Conservation (phyloP, 2,113 vertebrate genomes). For the Bos indicus region DNA sequence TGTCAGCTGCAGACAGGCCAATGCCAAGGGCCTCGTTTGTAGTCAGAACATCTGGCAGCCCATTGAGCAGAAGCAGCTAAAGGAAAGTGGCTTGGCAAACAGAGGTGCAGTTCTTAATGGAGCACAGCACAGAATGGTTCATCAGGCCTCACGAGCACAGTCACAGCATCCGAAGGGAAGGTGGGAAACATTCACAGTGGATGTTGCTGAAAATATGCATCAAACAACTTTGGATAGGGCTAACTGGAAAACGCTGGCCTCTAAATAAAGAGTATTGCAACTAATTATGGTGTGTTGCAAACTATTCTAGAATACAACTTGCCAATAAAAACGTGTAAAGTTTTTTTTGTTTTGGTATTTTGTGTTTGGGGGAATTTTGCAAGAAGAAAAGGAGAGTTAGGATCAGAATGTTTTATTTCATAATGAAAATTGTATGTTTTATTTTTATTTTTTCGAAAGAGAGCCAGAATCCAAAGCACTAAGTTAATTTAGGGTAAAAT, state of each 20-base stretch:
- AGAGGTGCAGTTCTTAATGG: background rate
- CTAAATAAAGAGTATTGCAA: background rate
- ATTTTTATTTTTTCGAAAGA: conserved; percentile 5
- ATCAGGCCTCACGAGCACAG: background rate
- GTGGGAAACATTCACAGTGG: background rate
- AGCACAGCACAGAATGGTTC: background rate
- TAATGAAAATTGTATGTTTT: background rate
- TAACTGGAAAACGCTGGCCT: background rate
- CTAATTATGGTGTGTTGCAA: background rate
- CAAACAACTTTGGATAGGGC: background rate
- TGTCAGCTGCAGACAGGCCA: background rate
- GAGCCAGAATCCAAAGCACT: background rate
- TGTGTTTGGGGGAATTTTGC: background rate
- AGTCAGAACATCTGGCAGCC: background rate
- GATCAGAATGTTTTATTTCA: background rate
- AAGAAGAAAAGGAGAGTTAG: background rate
- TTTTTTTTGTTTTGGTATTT: background rate
- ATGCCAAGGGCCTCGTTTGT: background rate
- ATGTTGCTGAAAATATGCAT: background rate
- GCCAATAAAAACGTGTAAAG: background rate
- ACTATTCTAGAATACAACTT: background rate
- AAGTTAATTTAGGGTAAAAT: background rate
- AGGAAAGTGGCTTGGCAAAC: background rate
- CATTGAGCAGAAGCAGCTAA: background rate
- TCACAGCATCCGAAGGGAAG: background rate